Evolutionary conservation across 2,113 vertebrate species (phyloP).

Genomic region (Ascaphus truei): DNA sequence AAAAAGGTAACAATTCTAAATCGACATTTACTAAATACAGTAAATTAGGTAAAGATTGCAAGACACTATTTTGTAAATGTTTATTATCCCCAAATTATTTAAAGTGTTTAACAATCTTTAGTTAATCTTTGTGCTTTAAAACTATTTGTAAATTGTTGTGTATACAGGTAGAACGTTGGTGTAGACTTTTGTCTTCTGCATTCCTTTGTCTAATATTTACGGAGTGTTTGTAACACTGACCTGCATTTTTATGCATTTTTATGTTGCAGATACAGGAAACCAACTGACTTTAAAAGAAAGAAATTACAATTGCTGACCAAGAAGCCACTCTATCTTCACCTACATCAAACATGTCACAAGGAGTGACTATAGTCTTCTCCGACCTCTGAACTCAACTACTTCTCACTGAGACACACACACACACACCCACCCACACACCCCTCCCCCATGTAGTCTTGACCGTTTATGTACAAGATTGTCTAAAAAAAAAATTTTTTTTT

Average conservation of each 20-base stretch:
- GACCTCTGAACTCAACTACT: conserved; percentile 45
- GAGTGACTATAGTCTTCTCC: conserved; percentile 62
- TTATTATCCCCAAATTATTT: no score
- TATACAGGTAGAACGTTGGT: no score
- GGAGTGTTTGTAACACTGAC: no score
- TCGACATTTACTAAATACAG: no score
- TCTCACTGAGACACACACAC: not conserved
- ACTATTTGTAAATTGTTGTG: no score
- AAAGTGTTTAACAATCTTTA: no score
- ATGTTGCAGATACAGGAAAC: conserved; percentile 91
- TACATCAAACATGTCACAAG: conserved; percentile 93
- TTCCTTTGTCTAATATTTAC: no score
- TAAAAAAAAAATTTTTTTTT: conserved; percentile 40
- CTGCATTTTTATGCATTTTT: not conserved
- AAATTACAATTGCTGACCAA: conserved; percentile 95
- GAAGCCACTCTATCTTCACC: conserved; percentile 98
- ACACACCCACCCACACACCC: conserved; percentile 15
- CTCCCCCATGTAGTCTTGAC: conserved; percentile 12
- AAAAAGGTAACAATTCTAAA: no score
- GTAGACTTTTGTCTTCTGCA: no score
- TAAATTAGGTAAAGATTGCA: no score
- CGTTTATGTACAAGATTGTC: not conserved
- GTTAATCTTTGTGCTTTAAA: no score
- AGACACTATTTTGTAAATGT: no score
- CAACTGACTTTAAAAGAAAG: conserved; percentile 98